phyloP scores from a whole-genome alignment of 2,113 vertebrate genomes.

The Gasterosteus nipponicus region DNA sequence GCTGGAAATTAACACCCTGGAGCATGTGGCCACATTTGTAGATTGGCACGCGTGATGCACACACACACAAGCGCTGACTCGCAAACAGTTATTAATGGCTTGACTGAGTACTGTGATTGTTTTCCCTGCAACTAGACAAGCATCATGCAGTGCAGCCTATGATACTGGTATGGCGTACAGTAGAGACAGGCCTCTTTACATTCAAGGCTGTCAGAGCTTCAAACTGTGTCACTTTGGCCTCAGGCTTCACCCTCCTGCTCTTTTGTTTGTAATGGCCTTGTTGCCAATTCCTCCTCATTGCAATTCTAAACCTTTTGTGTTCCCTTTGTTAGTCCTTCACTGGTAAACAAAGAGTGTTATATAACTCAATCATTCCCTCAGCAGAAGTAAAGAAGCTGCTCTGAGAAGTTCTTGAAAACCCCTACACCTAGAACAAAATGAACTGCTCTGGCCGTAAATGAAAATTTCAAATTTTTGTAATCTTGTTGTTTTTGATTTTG shows the following conservation, averaged over 20 bases:
- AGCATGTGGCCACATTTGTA: slow-evolving; percentile 40
- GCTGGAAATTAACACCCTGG: slow-evolving; percentile 79
- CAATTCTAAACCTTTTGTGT: slow-evolving; percentile 32
- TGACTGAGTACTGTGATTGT: slow-evolving; percentile 72
- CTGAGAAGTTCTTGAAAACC: background rate
- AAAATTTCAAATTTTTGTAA: no score
- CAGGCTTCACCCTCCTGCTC: slow-evolving; percentile 36
- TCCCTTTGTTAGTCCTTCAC: slow-evolving; percentile 6
- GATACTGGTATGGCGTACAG: slow-evolving; percentile 36
- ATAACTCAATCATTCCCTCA: background rate
- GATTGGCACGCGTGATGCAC: slow-evolving; percentile 26
- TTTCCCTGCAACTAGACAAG: slow-evolving; percentile 66
- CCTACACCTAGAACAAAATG: background rate
- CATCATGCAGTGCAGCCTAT: slow-evolving; percentile 45
- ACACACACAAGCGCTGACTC: slow-evolving; percentile 24
- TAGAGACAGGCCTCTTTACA: slow-evolving; percentile 44
- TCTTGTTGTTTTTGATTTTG: no score
- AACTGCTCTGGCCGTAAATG: no score
- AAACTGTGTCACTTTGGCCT: background rate
- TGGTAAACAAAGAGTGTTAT: background rate
- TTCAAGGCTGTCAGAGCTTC: slow-evolving; percentile 46
- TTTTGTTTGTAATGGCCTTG: slow-evolving; percentile 32
- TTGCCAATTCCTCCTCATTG: slow-evolving; percentile 21
- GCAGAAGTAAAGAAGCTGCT: background rate
- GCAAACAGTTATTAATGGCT: slow-evolving; percentile 66